These are phyloP conservation scores for Apteryx mantelli DNA, from an alignment of 2,113 vertebrate genomes.

Conservation along the genomic window DNA sequence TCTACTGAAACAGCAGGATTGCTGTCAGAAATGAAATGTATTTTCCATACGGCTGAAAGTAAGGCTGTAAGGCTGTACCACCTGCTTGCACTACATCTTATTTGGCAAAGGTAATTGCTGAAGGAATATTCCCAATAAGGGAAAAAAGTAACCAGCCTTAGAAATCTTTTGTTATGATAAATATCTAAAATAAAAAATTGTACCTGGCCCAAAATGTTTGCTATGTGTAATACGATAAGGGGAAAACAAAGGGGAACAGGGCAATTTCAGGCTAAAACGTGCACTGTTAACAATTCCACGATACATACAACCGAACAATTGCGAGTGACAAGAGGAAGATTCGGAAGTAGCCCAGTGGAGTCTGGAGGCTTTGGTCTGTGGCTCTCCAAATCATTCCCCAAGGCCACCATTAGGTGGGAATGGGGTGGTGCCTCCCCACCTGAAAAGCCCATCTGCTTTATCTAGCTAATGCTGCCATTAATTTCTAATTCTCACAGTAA, in stretches of 20 bases:
- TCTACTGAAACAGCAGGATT: constrained; percentile 47
- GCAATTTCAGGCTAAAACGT: not conserved
- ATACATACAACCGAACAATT: not conserved
- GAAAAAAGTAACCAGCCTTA: not conserved
- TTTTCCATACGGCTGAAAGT: constrained; percentile 38
- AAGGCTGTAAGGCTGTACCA: constrained; percentile 38
- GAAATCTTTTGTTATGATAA: not conserved
- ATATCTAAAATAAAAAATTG: not conserved
- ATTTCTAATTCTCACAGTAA: not conserved
- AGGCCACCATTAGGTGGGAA: not conserved
- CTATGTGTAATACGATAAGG: not conserved
- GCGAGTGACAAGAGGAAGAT: not conserved
- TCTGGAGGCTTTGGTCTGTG: fast-evolving
- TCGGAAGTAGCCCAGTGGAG: not conserved
- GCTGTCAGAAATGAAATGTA: constrained; percentile 49
- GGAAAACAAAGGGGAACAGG: not conserved
- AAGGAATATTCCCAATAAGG: constrained; percentile 21
- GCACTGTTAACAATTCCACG: not conserved
- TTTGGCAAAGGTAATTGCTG: constrained; percentile 53
- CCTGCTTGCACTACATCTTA: constrained; percentile 65
- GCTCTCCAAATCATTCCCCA: not conserved
- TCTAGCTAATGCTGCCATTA: not conserved
- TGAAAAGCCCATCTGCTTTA: not conserved
- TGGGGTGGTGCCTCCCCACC: not conserved
- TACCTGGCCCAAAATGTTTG: not conserved